A percentile compares a stretch with the other conserved stretches of the same genome.
Evolutionary conservation across 2,113 vertebrate species (phyloP).

Genomic region (Dolichallabes microphthalmus): DNA sequence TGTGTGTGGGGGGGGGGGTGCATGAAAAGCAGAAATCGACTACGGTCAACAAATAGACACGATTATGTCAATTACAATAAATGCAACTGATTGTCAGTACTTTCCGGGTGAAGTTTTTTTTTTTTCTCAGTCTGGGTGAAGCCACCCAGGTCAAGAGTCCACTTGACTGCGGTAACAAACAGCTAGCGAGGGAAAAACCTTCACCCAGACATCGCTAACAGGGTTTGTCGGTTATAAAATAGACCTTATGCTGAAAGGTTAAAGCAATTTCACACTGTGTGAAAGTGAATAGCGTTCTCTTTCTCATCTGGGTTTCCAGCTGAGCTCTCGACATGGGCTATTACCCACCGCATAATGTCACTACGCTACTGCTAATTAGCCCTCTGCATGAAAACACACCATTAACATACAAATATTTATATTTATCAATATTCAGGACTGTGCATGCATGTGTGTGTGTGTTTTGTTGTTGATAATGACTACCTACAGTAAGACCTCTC

Average conservation of each 20-base stretch:
- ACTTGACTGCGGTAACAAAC: constrained; percentile 18
- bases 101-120: background rate
- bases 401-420: constrained; percentile 70
- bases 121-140: background rate
- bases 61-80: background rate
- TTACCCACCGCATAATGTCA: constrained; percentile 59
- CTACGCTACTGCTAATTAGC: constrained; percentile 58
- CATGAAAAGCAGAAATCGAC: constrained; percentile 8
- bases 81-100: background rate
- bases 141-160: background rate
- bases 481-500: background rate
- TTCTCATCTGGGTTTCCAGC: constrained; percentile 52
- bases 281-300: constrained; percentile 48
- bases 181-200: constrained; percentile 2
- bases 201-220: constrained; percentile 25
- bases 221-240: constrained; percentile 55
- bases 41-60: background rate
- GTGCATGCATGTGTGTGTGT: background rate
- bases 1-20: no score
- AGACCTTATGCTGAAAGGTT: constrained; percentile 45
- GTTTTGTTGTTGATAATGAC: constrained; percentile 1
- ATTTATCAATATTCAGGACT: background rate
- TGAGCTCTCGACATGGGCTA: constrained; percentile 54
- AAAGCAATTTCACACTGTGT: constrained; percentile 48
- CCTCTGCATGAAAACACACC: constrained; percentile 56